phyloP scores from a whole-genome alignment of 2,797 vertebrate species.

The Aulostomus chinensis region DNA sequence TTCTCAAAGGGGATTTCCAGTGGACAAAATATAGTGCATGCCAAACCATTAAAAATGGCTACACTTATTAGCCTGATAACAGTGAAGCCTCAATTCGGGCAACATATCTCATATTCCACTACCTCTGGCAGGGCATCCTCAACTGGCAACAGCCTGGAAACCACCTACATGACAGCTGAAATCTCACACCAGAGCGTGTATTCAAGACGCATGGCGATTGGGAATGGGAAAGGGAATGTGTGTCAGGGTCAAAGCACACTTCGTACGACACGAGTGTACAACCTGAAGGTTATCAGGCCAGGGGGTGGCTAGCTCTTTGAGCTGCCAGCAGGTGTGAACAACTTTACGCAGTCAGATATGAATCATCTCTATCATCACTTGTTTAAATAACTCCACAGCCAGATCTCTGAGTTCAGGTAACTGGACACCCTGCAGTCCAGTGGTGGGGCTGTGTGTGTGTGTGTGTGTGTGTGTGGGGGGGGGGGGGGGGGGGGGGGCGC shows the following conservation, averaged over 20 bases:
- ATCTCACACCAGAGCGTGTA: slow-evolving; percentile 54
- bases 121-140: slow-evolving; percentile 32
- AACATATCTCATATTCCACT: slow-evolving; percentile 50
- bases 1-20: slow-evolving; percentile 6
- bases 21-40: slow-evolving; percentile 5
- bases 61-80: slow-evolving; percentile 32
- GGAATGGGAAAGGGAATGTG: slow-evolving; percentile 11
- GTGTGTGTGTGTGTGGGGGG: no score
- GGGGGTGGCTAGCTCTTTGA: slow-evolving; percentile 8
- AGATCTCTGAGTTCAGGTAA: slow-evolving; percentile 43
- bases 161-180: slow-evolving; percentile 59
- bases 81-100: slow-evolving; percentile 22
- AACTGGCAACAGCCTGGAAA: slow-evolving; percentile 60
- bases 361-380: slow-evolving; percentile 49
- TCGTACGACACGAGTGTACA: slow-evolving; percentile 16
- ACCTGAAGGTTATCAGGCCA: slow-evolving; percentile 22
- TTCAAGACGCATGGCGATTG: slow-evolving; percentile 25
- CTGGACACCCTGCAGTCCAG: no score
- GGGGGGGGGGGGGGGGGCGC: no score
- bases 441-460: no score
- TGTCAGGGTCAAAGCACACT: slow-evolving; percentile 20
- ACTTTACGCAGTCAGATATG: slow-evolving; percentile 23
- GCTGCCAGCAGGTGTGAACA: slow-evolving; percentile 34
- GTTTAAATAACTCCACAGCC: slow-evolving; percentile 57
- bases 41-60: slow-evolving; percentile 12